phyloP scores from a whole-genome alignment of 2,113 vertebrate species.

The Leucopsar rothschildi region DNA sequence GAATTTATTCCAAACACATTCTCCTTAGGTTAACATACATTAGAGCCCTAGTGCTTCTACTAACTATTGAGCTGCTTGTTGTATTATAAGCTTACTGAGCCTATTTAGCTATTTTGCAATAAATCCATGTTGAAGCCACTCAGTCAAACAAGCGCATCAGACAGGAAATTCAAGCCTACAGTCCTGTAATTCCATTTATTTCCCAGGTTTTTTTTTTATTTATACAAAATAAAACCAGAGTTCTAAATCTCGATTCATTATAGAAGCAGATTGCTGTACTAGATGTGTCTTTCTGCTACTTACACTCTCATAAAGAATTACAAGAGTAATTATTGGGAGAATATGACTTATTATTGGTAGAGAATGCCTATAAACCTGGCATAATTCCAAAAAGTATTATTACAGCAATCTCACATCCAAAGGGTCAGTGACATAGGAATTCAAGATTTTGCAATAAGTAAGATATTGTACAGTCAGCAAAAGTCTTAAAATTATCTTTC shows the following conservation, averaged over 20 bases:
- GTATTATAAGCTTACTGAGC: neutral
- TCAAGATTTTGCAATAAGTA: neutral
- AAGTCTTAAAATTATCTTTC: neutral
- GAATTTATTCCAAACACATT: neutral
- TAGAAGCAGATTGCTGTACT: neutral
- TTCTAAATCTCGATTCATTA: neutral
- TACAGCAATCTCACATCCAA: neutral
- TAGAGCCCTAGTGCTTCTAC: neutral
- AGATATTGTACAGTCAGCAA: neutral
- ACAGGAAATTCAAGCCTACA: neutral
- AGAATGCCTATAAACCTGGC: neutral
- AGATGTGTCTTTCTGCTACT: neutral
- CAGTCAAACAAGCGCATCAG: neutral
- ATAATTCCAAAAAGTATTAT: neutral
- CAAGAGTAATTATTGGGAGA: neutral
- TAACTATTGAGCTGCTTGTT: neutral
- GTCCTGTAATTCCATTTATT: neutral
- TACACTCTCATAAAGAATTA: neutral
- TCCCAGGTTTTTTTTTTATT: neutral
- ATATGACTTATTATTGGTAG: neutral
- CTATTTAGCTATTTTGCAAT: neutral
- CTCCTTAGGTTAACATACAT: neutral
- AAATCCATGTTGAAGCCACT: neutral
- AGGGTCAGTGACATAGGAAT: neutral
- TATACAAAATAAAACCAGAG: neutral